A percentile compares a stretch with the other conserved stretches of the same genome.
These are phyloP conservation scores for Xanthia icteritia DNA, from an alignment of 2,888 invertebrate species.

Conservation along the genomic window DNA sequence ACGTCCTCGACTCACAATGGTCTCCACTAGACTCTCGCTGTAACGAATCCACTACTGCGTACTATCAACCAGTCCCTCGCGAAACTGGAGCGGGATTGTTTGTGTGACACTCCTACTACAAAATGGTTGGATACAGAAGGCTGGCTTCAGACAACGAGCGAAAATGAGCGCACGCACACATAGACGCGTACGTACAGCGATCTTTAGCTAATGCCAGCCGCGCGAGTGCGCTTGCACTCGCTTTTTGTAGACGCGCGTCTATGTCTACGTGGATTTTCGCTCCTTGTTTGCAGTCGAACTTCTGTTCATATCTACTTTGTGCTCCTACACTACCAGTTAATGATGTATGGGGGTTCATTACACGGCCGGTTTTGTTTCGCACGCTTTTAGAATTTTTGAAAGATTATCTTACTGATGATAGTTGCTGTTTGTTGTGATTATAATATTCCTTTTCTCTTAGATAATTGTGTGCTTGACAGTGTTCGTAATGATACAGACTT, in stretches of 20 bases:
- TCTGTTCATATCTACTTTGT: constrained; percentile 24
- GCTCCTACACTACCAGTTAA: constrained; percentile 81
- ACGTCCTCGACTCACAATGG: constrained; percentile 89
- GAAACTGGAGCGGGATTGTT: constrained; percentile 88
- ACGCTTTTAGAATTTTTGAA: constrained; percentile 72
- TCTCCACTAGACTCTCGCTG: constrained; percentile 86
- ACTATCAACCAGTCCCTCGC: constrained; percentile 85
- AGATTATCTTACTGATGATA: constrained; percentile 56
- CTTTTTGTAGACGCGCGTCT: neutral
- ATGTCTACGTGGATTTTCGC: neutral
- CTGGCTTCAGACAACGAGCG: neutral
- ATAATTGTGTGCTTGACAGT: constrained; percentile 16
- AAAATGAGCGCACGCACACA: neutral
- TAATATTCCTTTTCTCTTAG: constrained; percentile 34
- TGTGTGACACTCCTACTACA: constrained; percentile 78
- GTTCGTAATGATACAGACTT: neutral
- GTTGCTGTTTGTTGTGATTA: constrained; percentile 51
- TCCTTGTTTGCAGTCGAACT: neutral
- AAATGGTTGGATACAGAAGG: constrained; percentile 28
- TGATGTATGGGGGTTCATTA: constrained; percentile 88
- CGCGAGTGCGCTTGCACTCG: neutral
- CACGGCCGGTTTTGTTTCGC: constrained; percentile 78
- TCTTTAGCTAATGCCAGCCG: neutral
- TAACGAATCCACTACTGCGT: constrained; percentile 89
- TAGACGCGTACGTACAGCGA: neutral